Evolutionary conservation across 2,888 invertebrate species (phyloP).

Genomic region (Rhaphigaster nebulosa): DNA sequence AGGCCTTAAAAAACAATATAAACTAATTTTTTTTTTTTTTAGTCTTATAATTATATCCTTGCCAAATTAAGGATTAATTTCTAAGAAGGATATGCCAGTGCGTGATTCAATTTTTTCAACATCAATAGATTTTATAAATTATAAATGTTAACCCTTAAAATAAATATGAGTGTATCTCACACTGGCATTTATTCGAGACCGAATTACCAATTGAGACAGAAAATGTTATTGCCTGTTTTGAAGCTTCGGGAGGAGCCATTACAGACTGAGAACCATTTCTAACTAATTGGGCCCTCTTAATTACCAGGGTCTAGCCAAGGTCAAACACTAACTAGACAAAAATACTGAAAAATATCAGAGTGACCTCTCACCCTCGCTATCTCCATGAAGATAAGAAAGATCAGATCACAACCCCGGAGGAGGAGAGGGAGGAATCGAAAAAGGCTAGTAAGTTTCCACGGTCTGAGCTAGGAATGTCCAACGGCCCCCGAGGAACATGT

Average conservation of each 20-base stretch:
- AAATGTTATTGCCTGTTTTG: conserved; percentile 26
- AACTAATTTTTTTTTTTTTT: no score
- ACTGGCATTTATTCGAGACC: neutral
- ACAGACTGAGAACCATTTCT: neutral
- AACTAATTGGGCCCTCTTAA: conserved; percentile 49
- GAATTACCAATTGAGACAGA: neutral
- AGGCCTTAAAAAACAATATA: no score
- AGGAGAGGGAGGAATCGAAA: neutral
- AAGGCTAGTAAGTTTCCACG: conserved; percentile 57
- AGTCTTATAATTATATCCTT: no score
- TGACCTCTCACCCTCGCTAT: conserved; percentile 62
- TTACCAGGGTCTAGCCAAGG: conserved; percentile 60
- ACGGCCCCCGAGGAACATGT: neutral
- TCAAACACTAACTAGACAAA: conserved; percentile 63
- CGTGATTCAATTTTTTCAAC: no score
- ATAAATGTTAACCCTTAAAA: neutral
- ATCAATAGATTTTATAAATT: no score
- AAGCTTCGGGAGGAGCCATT: neutral
- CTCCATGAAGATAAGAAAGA: conserved; percentile 56
- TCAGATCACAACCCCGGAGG: conserved; percentile 25
- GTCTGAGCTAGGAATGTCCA: neutral
- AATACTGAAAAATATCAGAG: conserved; percentile 62
- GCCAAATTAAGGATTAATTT: no score
- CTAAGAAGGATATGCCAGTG: no score
- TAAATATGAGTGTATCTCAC: neutral